A percentile compares a stretch with the other conserved stretches of the same genome.
Evolutionary conservation across 2,888 invertebrate genomes (phyloP).

Genomic region (Rhamnusium bicolor): DNA sequence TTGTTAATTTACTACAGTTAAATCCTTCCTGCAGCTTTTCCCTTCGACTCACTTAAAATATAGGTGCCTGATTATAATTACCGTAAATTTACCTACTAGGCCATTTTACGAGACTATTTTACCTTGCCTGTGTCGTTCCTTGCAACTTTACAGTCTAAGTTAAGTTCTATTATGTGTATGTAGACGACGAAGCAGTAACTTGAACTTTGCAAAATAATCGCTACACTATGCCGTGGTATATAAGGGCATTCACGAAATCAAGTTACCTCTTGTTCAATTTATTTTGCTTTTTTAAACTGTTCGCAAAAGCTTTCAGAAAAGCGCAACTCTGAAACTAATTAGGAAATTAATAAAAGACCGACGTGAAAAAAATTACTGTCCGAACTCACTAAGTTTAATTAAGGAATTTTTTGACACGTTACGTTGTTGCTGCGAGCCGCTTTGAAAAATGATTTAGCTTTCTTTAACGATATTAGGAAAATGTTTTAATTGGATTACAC

Average conservation of each 20-base stretch:
- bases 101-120: constrained; percentile 7
- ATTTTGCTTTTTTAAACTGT: constrained; percentile 45
- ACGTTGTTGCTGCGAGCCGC: constrained; percentile 38
- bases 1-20: neutral
- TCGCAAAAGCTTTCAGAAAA: constrained; percentile 42
- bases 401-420: constrained; percentile 54
- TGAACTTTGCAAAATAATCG: constrained; percentile 16
- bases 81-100: constrained; percentile 17
- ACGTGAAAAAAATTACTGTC: constrained; percentile 47
- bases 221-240: constrained; percentile 18
- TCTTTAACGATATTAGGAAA: constrained; percentile 36
- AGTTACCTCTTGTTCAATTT: constrained; percentile 40
- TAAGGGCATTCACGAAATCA: constrained; percentile 38
- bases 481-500: constrained; percentile 38
- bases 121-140: constrained; percentile 6
- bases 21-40: neutral
- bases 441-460: constrained; percentile 49
- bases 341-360: constrained; percentile 52
- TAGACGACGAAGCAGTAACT: constrained; percentile 12
- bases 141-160: neutral
- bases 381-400: constrained; percentile 53
- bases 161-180: constrained; percentile 7
- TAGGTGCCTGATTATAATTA: constrained; percentile 18
- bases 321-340: constrained; percentile 50
- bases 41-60: constrained; percentile 11